A percentile compares a stretch with the other conserved stretches of the same genome.
phyloP scores from a whole-genome alignment of 2,797 vertebrate species.

The Phoebastria nigripes region DNA sequence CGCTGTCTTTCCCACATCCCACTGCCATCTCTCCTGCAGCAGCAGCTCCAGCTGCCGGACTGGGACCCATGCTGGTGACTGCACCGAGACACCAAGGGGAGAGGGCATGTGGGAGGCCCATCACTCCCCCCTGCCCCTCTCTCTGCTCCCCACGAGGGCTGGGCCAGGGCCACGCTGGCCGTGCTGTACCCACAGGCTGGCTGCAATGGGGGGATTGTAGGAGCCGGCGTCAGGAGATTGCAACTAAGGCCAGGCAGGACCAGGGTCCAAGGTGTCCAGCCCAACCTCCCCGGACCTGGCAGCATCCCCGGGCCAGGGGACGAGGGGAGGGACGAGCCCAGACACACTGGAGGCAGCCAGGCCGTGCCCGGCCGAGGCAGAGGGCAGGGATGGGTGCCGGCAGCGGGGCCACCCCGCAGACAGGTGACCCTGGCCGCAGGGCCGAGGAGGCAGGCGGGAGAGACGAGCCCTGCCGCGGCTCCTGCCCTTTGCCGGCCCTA shows the following conservation, averaged over 20 bases:
- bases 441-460: not conserved
- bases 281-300: not conserved
- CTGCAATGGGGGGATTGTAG: rapidly evolving
- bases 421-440: rapidly evolving
- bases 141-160: not conserved
- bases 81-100: not conserved
- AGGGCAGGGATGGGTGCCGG: not conserved
- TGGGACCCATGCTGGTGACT: rapidly evolving
- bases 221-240: rapidly evolving
- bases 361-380: rapidly evolving
- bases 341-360: no score
- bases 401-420: not conserved
- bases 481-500: not conserved
- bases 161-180: rapidly evolving
- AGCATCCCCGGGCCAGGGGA: not conserved
- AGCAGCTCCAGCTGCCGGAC: not conserved
- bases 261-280: rapidly evolving
- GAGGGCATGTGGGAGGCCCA: rapidly evolving
- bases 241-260: not conserved
- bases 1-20: not conserved
- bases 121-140: not conserved
- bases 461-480: not conserved
- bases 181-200: rapidly evolving
- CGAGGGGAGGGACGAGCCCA: not conserved
- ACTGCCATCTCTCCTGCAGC: not conserved